Evolutionary conservation across 2,797 vertebrate genomes (phyloP).

Genomic region (Poeciliopsis turneri): DNA sequence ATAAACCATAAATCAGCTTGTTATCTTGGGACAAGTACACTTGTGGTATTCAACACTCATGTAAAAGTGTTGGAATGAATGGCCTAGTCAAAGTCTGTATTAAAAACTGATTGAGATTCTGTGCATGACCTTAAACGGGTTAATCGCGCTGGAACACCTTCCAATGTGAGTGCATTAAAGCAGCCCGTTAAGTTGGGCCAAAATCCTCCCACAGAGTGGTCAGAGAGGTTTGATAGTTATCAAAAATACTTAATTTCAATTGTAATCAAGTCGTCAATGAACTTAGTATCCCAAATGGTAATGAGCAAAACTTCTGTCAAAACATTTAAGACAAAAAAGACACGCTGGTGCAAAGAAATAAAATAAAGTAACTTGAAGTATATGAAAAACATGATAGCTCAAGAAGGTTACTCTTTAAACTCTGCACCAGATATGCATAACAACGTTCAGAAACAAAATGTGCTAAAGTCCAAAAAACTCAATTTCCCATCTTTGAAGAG

Average conservation of each 20-base stretch:
- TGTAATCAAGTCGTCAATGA: not conserved
- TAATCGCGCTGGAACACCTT: no score
- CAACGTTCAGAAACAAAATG: not conserved
- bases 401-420: not conserved
- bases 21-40: not conserved
- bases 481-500: slow-evolving; percentile 48
- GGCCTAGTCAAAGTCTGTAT: not conserved
- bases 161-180: not conserved
- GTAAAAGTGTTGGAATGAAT: not conserved
- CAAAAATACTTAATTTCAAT: not conserved
- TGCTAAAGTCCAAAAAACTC: slow-evolving; percentile 38
- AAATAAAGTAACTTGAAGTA: not conserved
- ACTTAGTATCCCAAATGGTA: not conserved
- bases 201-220: not conserved
- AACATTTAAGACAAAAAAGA: not conserved
- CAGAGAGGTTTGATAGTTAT: not conserved
- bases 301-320: not conserved
- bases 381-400: not conserved
- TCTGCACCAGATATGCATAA: not conserved
- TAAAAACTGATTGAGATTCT: not conserved
- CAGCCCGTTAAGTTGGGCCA: not conserved
- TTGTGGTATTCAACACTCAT: not conserved
- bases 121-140: no score
- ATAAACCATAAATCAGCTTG: not conserved
- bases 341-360: not conserved